Evolutionary conservation across 2,797 vertebrate species (phyloP), one percentile per base, ranked within the genome.

Genomic region (Setipinna tenuifilis): DNA sequence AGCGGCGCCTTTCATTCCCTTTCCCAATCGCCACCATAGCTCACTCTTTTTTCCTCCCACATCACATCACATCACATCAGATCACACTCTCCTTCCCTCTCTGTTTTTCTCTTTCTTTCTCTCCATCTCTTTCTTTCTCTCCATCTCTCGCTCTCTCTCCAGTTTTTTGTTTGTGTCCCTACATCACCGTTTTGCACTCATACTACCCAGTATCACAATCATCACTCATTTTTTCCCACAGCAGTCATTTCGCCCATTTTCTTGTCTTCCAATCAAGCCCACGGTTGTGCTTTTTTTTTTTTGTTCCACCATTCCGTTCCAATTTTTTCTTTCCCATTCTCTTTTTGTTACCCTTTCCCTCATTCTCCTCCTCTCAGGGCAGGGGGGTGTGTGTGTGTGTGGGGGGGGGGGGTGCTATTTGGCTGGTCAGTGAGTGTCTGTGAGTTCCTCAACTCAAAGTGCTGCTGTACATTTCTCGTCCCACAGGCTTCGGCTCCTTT

Each of bases 401-500:
- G n/a, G n/a, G n/a, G n/a, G n/a, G n/a, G n/a, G n/a, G n/a, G 7
- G 10, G 17, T 35, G 31, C 35, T 35, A 0, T 78, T 78, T 21
- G 12, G 68, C 12, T 71, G 68, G 28, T 31, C 31, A 16, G 35
- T 71, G 65, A 17, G 61, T 25, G 23, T 65, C 7, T 65, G 61
- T 23, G 9, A 65, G 61, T 28, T 65, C 23, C 28, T 19, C 71
- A 44, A 6, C 31, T 19, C 17, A 7, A 78, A 78, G 14, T n/a
- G 65, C 62, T 41, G 68, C 50, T 7, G 7, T 54, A 54, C 35
- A 44, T 44, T 28, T 41, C 28, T 35, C 31, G 28, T 75, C 35
- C 31, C 31, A 78, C 19, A 78, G 19, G 31, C 71, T 2, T 35
- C 71, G 3, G 92, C 91, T 85, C 95, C 95, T 96, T 94, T 96